Evolutionary conservation across 1,140 invertebrate species (phyloP).

Genomic region (Drosophila varians): DNA sequence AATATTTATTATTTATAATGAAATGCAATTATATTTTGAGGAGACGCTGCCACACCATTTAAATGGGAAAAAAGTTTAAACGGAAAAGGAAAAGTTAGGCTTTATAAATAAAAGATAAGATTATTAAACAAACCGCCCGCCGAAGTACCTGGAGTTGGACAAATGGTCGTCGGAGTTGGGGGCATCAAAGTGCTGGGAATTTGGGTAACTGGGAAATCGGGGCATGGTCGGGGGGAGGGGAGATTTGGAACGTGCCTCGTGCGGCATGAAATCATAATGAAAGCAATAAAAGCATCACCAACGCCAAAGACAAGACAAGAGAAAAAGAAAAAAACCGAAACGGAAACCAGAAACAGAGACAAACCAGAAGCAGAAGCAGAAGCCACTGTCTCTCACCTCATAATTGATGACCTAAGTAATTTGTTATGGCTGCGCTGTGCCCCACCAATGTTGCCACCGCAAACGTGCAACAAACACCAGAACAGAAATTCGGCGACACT

Average conservation of each 20-base stretch:
- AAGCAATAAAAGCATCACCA: constrained; percentile 77
- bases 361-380: constrained; percentile 13
- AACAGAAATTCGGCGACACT: constrained; percentile 32
- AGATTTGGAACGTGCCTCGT: constrained; percentile 53
- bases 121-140: constrained; percentile 63
- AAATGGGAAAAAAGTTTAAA: constrained; percentile 28
- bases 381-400: constrained; percentile 52
- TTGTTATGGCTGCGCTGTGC: constrained; percentile 74
- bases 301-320: constrained; percentile 29
- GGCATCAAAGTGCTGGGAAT: background rate
- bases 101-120: constrained; percentile 80
- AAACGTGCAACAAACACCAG: constrained; percentile 65
- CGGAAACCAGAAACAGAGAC: constrained; percentile 14
- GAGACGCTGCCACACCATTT: too few relatives aligned
- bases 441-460: too few relatives aligned
- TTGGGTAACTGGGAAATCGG: constrained; percentile 14
- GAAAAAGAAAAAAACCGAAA: constrained; percentile 6
- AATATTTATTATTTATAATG: too few relatives aligned
- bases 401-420: constrained; percentile 81
- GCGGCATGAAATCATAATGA: constrained; percentile 78
- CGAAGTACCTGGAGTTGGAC: constrained; percentile 58
- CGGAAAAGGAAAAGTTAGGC: constrained; percentile 38
- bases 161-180: constrained; percentile 67
- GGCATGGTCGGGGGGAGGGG: background rate
- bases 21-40: constrained; percentile 42